Conservation (phyloP, 2,888 invertebrate species). For the Mantis religiosa region DNA sequence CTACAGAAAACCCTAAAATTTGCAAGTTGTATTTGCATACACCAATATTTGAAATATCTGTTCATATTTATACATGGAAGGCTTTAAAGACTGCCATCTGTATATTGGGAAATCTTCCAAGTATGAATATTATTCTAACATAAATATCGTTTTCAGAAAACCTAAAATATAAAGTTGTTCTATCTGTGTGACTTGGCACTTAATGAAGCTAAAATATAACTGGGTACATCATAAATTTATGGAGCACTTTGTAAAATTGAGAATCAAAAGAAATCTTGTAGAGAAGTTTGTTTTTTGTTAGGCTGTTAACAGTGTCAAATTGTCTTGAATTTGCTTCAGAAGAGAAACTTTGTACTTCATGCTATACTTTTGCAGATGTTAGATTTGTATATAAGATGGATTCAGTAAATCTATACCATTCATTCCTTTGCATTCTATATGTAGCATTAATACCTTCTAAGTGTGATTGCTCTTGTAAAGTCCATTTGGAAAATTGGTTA, state of each 20-base stretch:
- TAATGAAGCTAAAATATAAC: neutral
- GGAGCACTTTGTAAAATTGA: neutral
- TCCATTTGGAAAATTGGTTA: no score
- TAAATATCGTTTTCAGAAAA: neutral
- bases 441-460: no score
- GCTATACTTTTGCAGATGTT: neutral
- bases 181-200: neutral
- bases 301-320: neutral
- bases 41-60: neutral
- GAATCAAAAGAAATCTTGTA: neutral
- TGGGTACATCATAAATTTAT: neutral
- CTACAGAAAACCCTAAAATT: neutral
- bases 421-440: no score
- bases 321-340: neutral
- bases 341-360: neutral
- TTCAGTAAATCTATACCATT: neutral
- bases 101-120: neutral
- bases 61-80: neutral
- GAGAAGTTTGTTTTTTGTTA: neutral
- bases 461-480: no score
- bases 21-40: neutral
- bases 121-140: neutral
- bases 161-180: neutral
- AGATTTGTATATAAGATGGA: neutral
- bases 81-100: neutral